Evolutionary conservation across 2,797 vertebrate species (phyloP).

Genomic region (Leptatherina wallacei): DNA sequence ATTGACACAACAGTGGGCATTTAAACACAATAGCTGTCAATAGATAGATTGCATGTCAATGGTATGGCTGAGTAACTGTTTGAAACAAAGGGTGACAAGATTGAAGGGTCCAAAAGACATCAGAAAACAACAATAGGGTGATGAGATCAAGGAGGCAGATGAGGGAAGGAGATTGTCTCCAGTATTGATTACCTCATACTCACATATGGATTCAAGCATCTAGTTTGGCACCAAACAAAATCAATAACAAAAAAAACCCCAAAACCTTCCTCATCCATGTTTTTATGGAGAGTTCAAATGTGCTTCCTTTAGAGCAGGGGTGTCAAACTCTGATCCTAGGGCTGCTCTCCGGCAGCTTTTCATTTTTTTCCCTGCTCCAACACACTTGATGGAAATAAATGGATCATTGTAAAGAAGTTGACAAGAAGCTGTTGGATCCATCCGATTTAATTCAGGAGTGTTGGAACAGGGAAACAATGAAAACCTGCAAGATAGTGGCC

Average conservation of each 20-base stretch:
- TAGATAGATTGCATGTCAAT: not conserved
- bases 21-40: not conserved
- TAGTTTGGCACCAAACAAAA: not conserved
- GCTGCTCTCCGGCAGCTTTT: no score
- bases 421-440: no score
- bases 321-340: no score
- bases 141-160: not conserved
- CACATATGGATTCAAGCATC: not conserved
- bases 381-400: no score
- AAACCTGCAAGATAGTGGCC: no score
- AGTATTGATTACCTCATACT: not conserved
- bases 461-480: no score
- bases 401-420: no score
- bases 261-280: no score
- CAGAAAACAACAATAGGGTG: not conserved
- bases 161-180: not conserved
- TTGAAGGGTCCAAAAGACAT: not conserved
- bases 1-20: not conserved
- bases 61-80: not conserved
- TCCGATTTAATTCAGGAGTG: no score
- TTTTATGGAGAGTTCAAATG: no score
- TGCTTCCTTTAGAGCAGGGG: no score
- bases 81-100: conserved; percentile 1
- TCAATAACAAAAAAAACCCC: not conserved
- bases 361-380: no score